These are phyloP conservation scores for Geotrupes spiniger DNA, from an alignment of 2,888 invertebrate species.

Conservation along the genomic window DNA sequence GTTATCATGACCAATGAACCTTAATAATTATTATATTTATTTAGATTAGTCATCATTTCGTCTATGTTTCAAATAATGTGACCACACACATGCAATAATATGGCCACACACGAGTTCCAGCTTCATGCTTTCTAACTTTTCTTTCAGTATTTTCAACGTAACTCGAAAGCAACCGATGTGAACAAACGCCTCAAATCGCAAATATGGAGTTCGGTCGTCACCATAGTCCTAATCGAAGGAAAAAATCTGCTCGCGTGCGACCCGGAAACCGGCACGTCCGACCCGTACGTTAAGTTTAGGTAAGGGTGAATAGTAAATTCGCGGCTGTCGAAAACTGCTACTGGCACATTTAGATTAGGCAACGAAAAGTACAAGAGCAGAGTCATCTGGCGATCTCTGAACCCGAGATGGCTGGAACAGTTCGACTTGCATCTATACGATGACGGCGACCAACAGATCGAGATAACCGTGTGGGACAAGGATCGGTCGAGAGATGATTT, in stretches of 20 bases:
- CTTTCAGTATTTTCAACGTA: conserved; percentile 76
- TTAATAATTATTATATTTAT: no score
- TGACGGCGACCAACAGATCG: conserved; percentile 86
- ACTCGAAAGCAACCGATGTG: conserved; percentile 73
- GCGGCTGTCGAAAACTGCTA: neutral
- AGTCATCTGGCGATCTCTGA: conserved; percentile 77
- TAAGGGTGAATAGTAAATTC: conserved; percentile 40
- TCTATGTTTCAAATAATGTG: no score
- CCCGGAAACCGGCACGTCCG: conserved; percentile 82
- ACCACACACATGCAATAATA: no score
- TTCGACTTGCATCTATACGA: conserved; percentile 96
- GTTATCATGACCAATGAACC: no score
- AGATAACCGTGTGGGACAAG: conserved; percentile 89
- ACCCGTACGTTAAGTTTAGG: conserved; percentile 96
- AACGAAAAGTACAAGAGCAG: conserved; percentile 98
- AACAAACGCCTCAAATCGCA: conserved; percentile 86
- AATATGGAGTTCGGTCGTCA: conserved; percentile 97
- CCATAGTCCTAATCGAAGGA: conserved; percentile 94
- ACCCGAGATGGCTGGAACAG: conserved; percentile 94
- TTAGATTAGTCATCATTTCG: no score
- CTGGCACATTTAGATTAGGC: conserved; percentile 67
- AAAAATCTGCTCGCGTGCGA: conserved; percentile 86
- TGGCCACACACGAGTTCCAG: no score
- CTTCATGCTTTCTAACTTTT: no score
- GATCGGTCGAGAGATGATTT: conserved; percentile 84